Evolutionary conservation across 2,113 vertebrate species (phyloP).

Genomic region (Rhabdomys dilectus): DNA sequence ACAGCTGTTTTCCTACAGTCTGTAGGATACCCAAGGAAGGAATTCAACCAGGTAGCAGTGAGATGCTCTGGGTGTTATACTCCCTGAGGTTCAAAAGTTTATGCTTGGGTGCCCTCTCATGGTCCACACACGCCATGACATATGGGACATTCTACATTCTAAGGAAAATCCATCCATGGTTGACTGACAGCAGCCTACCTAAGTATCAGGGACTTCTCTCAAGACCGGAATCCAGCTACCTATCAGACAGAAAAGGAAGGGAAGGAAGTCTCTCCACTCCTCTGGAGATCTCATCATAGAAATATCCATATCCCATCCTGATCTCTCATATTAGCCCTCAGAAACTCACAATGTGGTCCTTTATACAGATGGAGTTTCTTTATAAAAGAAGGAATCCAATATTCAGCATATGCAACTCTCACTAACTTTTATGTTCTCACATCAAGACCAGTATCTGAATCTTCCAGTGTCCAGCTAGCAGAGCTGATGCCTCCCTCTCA

Average conservation of each 20-base stretch:
- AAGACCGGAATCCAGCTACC: neutral
- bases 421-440: neutral
- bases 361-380: neutral
- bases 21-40: neutral
- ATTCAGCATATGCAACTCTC: neutral
- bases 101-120: neutral
- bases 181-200: neutral
- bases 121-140: neutral
- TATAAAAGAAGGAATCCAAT: neutral
- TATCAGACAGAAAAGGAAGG: neutral
- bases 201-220: neutral
- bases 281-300: neutral
- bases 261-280: no score
- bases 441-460: neutral
- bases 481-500: no score
- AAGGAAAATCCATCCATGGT: neutral
- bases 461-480: neutral
- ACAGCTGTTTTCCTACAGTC: neutral
- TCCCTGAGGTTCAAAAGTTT: neutral
- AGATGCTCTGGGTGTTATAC: neutral
- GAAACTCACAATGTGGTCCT: neutral
- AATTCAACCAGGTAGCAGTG: neutral
- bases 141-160: neutral
- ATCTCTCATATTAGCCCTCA: neutral
- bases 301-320: no score